These are phyloP conservation scores for Tethea ocularis DNA, from an alignment of 2,888 invertebrate genomes.

Conservation along the genomic window DNA sequence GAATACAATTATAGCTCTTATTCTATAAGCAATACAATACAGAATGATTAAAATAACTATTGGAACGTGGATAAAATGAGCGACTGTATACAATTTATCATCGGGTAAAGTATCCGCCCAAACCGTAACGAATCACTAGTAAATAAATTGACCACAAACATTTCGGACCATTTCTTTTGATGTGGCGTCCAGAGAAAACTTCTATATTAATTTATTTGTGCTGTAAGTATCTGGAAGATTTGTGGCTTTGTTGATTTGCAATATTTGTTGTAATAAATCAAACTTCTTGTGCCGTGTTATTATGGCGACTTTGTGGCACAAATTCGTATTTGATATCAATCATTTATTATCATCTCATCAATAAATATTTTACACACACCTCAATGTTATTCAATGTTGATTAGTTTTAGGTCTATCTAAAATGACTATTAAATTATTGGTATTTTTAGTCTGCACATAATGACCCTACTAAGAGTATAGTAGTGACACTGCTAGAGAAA, in stretches of 20 bases:
- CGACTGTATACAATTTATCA: slow-evolving; percentile 77
- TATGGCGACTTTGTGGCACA: not conserved
- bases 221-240: slow-evolving; percentile 43
- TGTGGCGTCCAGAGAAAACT: slow-evolving; percentile 48
- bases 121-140: slow-evolving; percentile 79
- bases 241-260: slow-evolving; percentile 41
- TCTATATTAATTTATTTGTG: slow-evolving; percentile 61
- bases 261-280: slow-evolving; percentile 35
- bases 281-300: slow-evolving; percentile 17
- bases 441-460: not conserved
- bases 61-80: slow-evolving; percentile 60
- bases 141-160: slow-evolving; percentile 81
- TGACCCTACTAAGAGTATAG: not conserved
- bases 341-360: not conserved
- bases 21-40: slow-evolving; percentile 33
- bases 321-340: slow-evolving; percentile 7
- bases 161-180: slow-evolving; percentile 73
- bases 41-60: slow-evolving; percentile 29
- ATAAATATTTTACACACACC: not conserved
- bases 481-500: not conserved
- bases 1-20: slow-evolving; percentile 37
- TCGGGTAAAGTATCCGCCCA: slow-evolving; percentile 80
- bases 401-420: not conserved
- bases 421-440: not conserved
- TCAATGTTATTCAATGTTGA: not conserved